phyloP scores from a whole-genome alignment of 2,113 vertebrate species.

The Psettodes erumei region DNA sequence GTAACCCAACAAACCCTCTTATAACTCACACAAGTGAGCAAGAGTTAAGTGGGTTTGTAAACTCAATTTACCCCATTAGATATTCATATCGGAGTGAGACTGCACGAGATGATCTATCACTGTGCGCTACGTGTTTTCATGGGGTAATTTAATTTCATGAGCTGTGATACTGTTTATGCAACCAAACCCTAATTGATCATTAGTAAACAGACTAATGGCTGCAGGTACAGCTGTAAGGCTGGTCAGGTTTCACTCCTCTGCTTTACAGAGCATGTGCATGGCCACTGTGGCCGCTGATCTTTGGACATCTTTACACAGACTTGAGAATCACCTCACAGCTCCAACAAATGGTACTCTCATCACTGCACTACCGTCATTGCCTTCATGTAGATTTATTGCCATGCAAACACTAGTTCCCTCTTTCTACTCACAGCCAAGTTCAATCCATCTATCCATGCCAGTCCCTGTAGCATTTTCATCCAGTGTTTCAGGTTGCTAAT shows the following conservation, averaged over 20 bases:
- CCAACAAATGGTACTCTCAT: conserved; percentile 72
- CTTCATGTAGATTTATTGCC: conserved; percentile 75
- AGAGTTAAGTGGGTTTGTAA: conserved; percentile 71
- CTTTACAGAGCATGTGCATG: neutral
- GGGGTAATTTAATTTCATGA: conserved; percentile 62
- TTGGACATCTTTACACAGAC: conserved; percentile 55
- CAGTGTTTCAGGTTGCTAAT: conserved; percentile 68
- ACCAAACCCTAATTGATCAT: conserved; percentile 68
- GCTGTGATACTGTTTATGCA: conserved; percentile 51
- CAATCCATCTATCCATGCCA: conserved; percentile 54
- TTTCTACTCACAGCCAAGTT: conserved; percentile 60
- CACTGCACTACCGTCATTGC: conserved; percentile 64
- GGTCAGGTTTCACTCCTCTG: conserved; percentile 50
- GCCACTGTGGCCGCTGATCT: conserved; percentile 28
- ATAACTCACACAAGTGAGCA: conserved; percentile 56
- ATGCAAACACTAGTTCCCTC: conserved; percentile 55
- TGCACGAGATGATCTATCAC: conserved; percentile 64
- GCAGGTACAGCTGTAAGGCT: conserved; percentile 26
- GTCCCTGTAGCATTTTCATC: conserved; percentile 55
- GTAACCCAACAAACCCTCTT: conserved; percentile 64
- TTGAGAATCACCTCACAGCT: conserved; percentile 52
- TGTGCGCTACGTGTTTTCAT: conserved; percentile 46
- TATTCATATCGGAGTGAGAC: conserved; percentile 61
- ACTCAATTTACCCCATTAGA: conserved; percentile 71
- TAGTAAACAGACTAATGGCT: conserved; percentile 62